These are phyloP conservation scores for Netelia fuscicornis DNA, from an alignment of 2,888 invertebrate species.

Conservation along the genomic window DNA sequence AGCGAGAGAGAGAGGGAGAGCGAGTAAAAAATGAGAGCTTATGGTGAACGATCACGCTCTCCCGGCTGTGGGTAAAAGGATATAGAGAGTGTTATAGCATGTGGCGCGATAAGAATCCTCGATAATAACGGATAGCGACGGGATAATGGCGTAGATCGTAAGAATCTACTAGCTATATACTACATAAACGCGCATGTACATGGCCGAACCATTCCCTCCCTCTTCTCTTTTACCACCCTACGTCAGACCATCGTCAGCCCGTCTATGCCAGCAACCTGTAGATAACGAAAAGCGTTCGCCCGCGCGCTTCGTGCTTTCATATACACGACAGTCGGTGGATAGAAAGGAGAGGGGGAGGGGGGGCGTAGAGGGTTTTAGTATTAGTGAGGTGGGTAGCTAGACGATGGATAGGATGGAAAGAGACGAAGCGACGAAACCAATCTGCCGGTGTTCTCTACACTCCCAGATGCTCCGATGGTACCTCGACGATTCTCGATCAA, in stretches of 20 bases:
- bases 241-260: constrained; percentile 7
- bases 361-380: too few relatives aligned
- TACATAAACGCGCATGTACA: background rate
- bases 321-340: too few relatives aligned
- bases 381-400: background rate
- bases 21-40: background rate
- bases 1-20: constrained; percentile 7
- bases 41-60: background rate
- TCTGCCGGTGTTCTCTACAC: constrained; percentile 13
- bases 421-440: constrained; percentile 42
- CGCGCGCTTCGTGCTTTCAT: constrained; percentile 27
- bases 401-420: constrained; percentile 15
- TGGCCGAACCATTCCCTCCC: too few relatives aligned
- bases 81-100: constrained; percentile 37
- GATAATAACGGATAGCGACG: constrained; percentile 59
- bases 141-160: constrained; percentile 59
- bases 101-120: constrained; percentile 58
- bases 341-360: too few relatives aligned
- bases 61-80: background rate
- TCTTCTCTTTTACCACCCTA: background rate
- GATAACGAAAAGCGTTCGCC: constrained; percentile 54
- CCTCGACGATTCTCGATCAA: constrained; percentile 39
- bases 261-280: constrained; percentile 53
- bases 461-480: constrained; percentile 23
- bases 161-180: constrained; percentile 46